A percentile compares a stretch with the other conserved stretches of the same genome.
phyloP scores from a whole-genome alignment of 2,888 invertebrate species.

The Caenorhabditis macrosperma region DNA sequence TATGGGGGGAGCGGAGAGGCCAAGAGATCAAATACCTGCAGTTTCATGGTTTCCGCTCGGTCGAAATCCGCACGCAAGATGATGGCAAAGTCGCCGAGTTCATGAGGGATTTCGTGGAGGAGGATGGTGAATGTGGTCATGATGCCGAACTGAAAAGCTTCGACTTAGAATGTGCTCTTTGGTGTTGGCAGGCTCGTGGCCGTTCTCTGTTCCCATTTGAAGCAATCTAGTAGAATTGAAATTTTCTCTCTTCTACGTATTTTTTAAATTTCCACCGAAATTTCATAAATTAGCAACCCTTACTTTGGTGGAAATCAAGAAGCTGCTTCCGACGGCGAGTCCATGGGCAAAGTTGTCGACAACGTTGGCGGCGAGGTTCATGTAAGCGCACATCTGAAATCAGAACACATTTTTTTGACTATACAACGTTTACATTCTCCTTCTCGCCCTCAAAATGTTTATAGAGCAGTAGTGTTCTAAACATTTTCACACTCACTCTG shows the following conservation, averaged over 20 bases:
- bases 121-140: constrained; percentile 94
- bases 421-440: not conserved
- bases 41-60: constrained; percentile 94
- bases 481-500: constrained; percentile 43
- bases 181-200: no score
- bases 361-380: constrained; percentile 95
- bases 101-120: constrained; percentile 97
- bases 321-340: constrained; percentile 96
- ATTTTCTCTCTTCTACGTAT: no score
- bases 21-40: constrained; percentile 84
- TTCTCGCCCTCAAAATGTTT: not conserved
- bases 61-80: constrained; percentile 90
- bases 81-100: constrained; percentile 98
- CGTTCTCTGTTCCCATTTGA: no score
- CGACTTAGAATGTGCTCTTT: no score
- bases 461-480: not conserved
- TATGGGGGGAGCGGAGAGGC: not conserved
- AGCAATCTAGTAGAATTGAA: no score
- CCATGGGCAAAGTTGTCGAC: constrained; percentile 99
- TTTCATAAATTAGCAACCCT: not conserved
- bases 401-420: not conserved
- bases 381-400: constrained; percentile 87
- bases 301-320: constrained; percentile 88
- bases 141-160: constrained; percentile 86
- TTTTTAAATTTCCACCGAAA: not conserved